A percentile compares a stretch with the other conserved stretches of the same genome.
phyloP scores from a whole-genome alignment of 2,113 vertebrate genomes.

The Herpailurus yagouaroundi region DNA sequence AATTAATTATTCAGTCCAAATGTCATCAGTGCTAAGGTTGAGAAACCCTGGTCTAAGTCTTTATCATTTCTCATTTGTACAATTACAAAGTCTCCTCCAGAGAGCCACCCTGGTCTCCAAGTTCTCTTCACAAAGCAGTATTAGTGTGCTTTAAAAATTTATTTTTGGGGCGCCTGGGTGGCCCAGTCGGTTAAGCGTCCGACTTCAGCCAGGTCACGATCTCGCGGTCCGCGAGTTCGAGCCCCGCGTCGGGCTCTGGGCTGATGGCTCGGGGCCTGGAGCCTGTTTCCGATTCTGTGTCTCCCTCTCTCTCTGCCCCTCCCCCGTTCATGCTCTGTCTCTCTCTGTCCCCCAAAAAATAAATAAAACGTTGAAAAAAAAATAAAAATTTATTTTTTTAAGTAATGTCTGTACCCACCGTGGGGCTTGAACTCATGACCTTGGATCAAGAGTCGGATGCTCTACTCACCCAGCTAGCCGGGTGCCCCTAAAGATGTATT shows the following conservation, averaged over 20 bases:
- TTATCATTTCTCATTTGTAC: background rate
- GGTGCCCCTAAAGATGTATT: background rate
- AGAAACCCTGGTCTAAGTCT: background rate
- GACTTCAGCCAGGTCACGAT: too few species aligned
- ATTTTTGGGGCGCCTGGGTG: background rate
- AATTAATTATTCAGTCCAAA: background rate
- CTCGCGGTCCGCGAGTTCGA: too few species aligned
- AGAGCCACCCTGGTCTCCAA: background rate
- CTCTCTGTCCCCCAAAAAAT: too few species aligned
- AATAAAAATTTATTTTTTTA: background rate
- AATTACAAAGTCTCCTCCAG: background rate
- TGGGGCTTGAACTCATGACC: background rate
- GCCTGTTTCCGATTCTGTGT: too few species aligned
- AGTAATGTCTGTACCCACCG: background rate
- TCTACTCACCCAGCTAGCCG: background rate
- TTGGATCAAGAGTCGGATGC: background rate
- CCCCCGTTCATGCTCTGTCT: too few species aligned
- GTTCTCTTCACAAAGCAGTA: background rate
- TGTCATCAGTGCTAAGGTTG: background rate
- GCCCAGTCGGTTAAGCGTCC: too few species aligned
- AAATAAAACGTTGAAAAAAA: too few species aligned
- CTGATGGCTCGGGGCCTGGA: too few species aligned
- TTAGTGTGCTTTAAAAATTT: background rate
- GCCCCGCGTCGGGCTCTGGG: too few species aligned
- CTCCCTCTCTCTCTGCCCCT: too few species aligned